phyloP scores from a whole-genome alignment of 2,888 invertebrate species.

The Aleiodes testaceus region DNA sequence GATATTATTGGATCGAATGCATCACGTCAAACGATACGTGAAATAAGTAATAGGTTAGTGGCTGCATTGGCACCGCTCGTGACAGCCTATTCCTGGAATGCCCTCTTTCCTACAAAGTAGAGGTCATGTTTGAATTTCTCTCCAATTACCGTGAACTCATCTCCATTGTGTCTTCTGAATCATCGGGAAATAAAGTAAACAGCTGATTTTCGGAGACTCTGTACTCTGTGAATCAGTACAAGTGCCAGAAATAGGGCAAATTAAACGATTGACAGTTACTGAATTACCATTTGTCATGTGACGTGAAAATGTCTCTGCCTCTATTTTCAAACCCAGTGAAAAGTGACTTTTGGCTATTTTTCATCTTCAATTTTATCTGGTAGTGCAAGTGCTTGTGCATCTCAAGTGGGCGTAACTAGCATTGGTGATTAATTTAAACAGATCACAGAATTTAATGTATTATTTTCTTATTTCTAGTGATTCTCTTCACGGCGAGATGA shows the following conservation, averaged over 20 bases:
- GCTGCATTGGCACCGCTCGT: slow-evolving; percentile 73
- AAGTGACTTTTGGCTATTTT: too few species aligned
- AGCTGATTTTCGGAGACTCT: too few species aligned
- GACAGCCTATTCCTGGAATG: slow-evolving; percentile 73
- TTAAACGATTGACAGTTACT: slow-evolving; percentile 60
- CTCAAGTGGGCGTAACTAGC: slow-evolving; percentile 59
- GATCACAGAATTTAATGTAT: slow-evolving; percentile 66
- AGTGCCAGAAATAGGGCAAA: slow-evolving; percentile 49
- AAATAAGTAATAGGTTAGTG: slow-evolving; percentile 74
- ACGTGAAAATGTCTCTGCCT: slow-evolving; percentile 48
- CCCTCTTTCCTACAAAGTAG: slow-evolving; percentile 39
- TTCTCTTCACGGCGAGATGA: slow-evolving; percentile 35
- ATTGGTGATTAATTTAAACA: slow-evolving; percentile 68
- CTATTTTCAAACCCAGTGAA: slow-evolving; percentile 58
- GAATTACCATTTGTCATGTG: slow-evolving; percentile 46
- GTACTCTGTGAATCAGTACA: background rate
- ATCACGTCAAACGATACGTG: slow-evolving; percentile 74
- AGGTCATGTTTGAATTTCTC: slow-evolving; percentile 15
- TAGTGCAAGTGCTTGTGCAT: slow-evolving; percentile 23
- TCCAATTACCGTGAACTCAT: slow-evolving; percentile 15
- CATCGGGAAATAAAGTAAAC: too few species aligned
- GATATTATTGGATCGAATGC: slow-evolving; percentile 74
- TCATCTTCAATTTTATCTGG: background rate
- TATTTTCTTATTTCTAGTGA: slow-evolving; percentile 49
- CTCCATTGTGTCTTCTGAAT: background rate